A percentile compares a stretch with the other conserved stretches of the same genome.
Conservation (phyloP, 2,888 invertebrate genomes). For the Calameuta filiformis region DNA sequence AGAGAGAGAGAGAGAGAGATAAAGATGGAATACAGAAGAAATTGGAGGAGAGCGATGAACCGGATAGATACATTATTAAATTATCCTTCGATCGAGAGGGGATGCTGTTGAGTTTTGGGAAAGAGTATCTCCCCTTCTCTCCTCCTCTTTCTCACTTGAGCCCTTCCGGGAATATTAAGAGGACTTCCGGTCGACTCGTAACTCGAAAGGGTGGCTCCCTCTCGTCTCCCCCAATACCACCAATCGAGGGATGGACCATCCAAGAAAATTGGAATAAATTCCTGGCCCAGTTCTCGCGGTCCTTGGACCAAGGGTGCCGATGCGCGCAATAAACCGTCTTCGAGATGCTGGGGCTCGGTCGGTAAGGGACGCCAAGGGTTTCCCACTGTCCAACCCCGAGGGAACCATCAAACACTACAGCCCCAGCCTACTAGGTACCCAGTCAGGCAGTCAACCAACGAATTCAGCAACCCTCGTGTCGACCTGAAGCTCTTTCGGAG, state of each 20-base stretch:
- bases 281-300: not conserved
- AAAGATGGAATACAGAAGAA: too few relatives aligned
- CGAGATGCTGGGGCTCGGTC: not conserved
- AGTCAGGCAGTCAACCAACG: too few relatives aligned
- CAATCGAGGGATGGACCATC: not conserved
- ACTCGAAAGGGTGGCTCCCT: not conserved
- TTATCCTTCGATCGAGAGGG: too few relatives aligned
- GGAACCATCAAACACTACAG: slow-evolving; percentile 23
- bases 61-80: too few relatives aligned
- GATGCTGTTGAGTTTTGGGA: too few relatives aligned
- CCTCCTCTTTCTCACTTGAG: too few relatives aligned
- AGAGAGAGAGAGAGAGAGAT: too few relatives aligned
- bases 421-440: slow-evolving; percentile 13
- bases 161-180: too few relatives aligned
- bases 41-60: too few relatives aligned
- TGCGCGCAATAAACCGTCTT: slow-evolving; percentile 2
- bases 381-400: slow-evolving; percentile 4
- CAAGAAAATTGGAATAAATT: slow-evolving; percentile 31
- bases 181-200: not conserved
- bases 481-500: too few relatives aligned
- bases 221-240: not conserved
- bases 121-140: too few relatives aligned
- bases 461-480: too few relatives aligned
- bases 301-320: slow-evolving; percentile 3
- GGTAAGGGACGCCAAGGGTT: not conserved